Evolutionary conservation across 1,140 invertebrate species (phyloP).

Genomic region (Drosophila nikananu): DNA sequence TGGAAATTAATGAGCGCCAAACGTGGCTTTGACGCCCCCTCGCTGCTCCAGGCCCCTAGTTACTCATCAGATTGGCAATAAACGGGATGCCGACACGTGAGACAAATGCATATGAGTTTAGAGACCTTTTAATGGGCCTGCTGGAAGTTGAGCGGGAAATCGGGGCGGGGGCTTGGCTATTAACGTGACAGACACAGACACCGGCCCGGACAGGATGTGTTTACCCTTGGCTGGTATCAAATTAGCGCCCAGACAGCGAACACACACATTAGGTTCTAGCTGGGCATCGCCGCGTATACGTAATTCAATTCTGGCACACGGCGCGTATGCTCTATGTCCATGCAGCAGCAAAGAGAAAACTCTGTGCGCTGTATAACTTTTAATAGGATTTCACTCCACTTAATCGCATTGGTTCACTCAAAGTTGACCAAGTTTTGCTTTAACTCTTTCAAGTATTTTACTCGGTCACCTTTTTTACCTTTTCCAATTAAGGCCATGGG

Average conservation of each 20-base stretch:
- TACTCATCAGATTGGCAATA: constrained; percentile 63
- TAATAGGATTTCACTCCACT: constrained; percentile 31
- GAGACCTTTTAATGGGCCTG: constrained; percentile 59
- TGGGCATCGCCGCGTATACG: constrained; percentile 38
- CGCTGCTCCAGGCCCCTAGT: not conserved
- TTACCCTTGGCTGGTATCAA: constrained; percentile 37
- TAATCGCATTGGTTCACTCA: constrained; percentile 12
- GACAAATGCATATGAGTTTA: constrained; percentile 78
- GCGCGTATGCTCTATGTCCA: constrained; percentile 41
- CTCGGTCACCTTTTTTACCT: constrained; percentile 20
- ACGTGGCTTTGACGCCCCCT: constrained; percentile 43
- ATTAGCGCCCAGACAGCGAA: constrained; percentile 38
- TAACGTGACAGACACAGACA: constrained; percentile 55
- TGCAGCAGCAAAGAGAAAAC: not conserved
- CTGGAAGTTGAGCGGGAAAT: constrained; percentile 13
- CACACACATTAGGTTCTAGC: constrained; percentile 15
- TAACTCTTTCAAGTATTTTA: constrained; percentile 33
- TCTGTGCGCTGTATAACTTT: constrained; percentile 25
- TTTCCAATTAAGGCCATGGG: constrained; percentile 51
- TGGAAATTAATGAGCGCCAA: constrained; percentile 76
- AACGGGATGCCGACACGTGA: constrained; percentile 71
- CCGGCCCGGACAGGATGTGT: constrained; percentile 28
- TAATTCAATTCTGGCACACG: constrained; percentile 25
- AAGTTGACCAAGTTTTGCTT: constrained; percentile 34
- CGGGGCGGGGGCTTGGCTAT: constrained; percentile 39